These are phyloP conservation scores for Tamandua tetradactyla DNA, from an alignment of 2,797 vertebrate genomes.

Conservation along the genomic window DNA sequence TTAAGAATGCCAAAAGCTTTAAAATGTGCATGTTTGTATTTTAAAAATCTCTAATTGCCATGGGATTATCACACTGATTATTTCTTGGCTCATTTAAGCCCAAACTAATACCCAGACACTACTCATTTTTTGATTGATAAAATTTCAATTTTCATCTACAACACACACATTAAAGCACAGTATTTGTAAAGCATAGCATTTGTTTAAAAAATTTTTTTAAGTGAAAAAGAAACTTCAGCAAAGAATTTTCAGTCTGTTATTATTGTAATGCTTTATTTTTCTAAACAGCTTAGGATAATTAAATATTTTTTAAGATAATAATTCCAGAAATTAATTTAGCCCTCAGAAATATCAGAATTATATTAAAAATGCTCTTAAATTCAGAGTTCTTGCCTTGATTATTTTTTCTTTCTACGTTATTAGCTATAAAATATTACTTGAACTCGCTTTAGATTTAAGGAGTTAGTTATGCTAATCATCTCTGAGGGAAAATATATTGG, in stretches of 20 bases:
- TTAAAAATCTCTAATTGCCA: neutral
- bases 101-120: conserved; percentile 28
- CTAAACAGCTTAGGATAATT: neutral
- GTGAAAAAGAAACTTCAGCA: neutral
- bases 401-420: neutral
- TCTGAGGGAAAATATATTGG: neutral
- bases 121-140: neutral
- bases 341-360: neutral
- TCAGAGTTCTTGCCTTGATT: neutral
- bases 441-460: neutral
- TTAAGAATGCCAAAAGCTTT: conserved; percentile 41
- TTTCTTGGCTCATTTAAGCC: neutral
- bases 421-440: neutral
- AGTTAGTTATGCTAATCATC: neutral
- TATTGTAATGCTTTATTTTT: neutral
- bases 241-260: neutral
- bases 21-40: neutral
- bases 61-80: neutral
- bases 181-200: neutral
- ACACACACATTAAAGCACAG: neutral
- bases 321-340: neutral
- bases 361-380: neutral
- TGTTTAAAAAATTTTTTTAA: neutral
- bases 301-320: neutral
- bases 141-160: conserved; percentile 4